Evolutionary conservation across 2,888 invertebrate species (phyloP).

Genomic region (Drosophila helvetica): DNA sequence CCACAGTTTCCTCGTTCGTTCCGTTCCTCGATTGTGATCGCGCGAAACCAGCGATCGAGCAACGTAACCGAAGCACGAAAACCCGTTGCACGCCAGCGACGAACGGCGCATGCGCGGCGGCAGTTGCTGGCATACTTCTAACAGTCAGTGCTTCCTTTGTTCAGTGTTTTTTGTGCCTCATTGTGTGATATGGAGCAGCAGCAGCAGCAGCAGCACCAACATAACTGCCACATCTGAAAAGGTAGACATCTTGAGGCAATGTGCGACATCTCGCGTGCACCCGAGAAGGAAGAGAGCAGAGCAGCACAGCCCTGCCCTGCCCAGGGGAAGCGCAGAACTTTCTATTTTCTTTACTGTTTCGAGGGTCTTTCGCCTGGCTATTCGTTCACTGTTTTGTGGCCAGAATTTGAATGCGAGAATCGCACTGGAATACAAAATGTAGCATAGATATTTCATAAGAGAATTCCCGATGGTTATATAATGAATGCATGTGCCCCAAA

Average conservation of each 20-base stretch:
- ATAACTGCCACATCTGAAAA: conserved; percentile 13
- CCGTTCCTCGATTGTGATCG: background rate
- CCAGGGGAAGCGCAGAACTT: conserved; percentile 71
- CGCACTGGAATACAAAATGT: conserved; percentile 18
- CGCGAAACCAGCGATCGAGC: background rate
- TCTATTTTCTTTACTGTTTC: conserved; percentile 81
- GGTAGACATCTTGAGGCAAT: conserved; percentile 21
- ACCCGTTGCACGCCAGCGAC: conserved; percentile 60
- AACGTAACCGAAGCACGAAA: conserved; percentile 17
- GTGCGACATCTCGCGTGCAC: conserved; percentile 25
- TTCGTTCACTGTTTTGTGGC: conserved; percentile 35
- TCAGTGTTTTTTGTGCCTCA: conserved; percentile 24
- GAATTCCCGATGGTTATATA: conserved; percentile 33
- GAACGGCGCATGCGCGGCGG: conserved; percentile 51
- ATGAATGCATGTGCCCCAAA: conserved; percentile 3
- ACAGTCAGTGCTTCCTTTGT: conserved; percentile 72
- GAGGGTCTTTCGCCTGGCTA: conserved; percentile 44
- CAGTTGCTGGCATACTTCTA: conserved; percentile 64
- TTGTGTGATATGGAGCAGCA: conserved; percentile 53
- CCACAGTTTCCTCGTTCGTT: conserved; percentile 23
- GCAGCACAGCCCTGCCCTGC: too few species aligned
- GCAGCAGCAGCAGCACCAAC: conserved; percentile 19
- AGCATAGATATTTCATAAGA: conserved; percentile 14
- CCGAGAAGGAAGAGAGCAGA: conserved; percentile 4
- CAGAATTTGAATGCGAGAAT: conserved; percentile 26